A percentile compares a stretch with the other conserved stretches of the same genome.
Evolutionary conservation across 2,113 vertebrate species (phyloP).

Genomic region (Eolophus roseicapilla): DNA sequence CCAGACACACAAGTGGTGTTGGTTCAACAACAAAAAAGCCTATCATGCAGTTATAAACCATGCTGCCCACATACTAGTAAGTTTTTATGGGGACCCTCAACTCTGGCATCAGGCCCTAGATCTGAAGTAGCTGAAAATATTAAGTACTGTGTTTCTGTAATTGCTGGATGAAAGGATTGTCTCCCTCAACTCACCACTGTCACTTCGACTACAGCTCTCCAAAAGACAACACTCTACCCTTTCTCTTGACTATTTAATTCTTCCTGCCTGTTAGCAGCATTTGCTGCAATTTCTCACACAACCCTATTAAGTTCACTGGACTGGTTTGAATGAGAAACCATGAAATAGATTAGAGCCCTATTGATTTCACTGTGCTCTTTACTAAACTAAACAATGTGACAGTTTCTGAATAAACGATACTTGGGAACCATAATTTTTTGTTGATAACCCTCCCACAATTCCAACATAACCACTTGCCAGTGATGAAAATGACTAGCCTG

Average conservation of each 20-base stretch:
- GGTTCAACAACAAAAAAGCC: not conserved
- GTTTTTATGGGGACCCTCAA: not conserved
- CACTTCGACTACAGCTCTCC: not conserved
- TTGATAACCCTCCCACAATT: rapidly evolving
- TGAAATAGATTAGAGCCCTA: not conserved
- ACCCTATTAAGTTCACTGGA: not conserved
- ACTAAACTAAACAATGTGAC: not conserved
- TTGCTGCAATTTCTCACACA: not conserved
- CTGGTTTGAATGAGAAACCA: not conserved
- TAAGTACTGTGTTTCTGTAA: not conserved
- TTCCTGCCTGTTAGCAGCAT: not conserved
- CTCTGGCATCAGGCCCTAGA: not conserved
- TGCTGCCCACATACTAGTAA: rapidly evolving
- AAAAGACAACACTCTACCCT: not conserved
- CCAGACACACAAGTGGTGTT: rapidly evolving
- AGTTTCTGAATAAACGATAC: not conserved
- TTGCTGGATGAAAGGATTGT: not conserved
- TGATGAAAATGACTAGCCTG: not conserved
- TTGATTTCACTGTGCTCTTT: not conserved
- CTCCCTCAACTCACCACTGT: not conserved
- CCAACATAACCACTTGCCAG: not conserved
- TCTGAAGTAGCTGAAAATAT: not conserved
- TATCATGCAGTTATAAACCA: rapidly evolving
- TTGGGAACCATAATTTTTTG: not conserved
- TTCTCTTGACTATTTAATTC: not conserved